phyloP scores from a whole-genome alignment of 2,797 vertebrate species.

The Thripadectes ignobilis region DNA sequence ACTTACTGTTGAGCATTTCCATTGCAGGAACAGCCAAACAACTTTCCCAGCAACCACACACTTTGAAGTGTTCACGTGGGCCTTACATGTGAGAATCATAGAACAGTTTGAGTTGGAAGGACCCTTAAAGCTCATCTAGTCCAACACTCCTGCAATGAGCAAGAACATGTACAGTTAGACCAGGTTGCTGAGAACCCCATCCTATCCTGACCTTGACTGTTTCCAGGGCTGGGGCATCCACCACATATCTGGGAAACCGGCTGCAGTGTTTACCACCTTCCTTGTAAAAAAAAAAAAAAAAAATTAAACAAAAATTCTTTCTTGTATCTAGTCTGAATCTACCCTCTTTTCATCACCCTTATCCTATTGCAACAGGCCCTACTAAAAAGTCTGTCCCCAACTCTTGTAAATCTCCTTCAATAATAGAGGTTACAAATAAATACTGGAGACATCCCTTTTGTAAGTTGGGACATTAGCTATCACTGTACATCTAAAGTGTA shows the following conservation, averaged over 20 bases:
- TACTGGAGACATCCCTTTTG: neutral
- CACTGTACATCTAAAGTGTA: neutral
- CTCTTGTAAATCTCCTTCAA: neutral
- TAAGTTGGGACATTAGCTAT: neutral
- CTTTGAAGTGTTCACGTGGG: neutral
- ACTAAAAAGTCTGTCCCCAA: neutral
- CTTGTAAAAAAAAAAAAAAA: neutral
- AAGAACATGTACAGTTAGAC: neutral
- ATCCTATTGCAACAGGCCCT: neutral
- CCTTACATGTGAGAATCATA: neutral
- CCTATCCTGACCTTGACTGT: neutral
- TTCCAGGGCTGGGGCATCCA: neutral
- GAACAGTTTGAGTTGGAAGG: neutral
- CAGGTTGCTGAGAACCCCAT: neutral
- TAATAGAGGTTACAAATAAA: neutral
- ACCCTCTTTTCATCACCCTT: neutral
- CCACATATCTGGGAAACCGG: neutral
- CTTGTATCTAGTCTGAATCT: neutral
- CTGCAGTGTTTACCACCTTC: neutral
- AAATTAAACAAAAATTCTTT: neutral
- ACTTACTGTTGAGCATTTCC: neutral
- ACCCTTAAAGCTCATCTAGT: neutral
- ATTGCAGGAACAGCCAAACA: neutral
- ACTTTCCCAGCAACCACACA: neutral
- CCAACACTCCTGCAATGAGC: neutral